Conservation (phyloP, 2,888 invertebrate genomes). For the Plagodis dolabraria region DNA sequence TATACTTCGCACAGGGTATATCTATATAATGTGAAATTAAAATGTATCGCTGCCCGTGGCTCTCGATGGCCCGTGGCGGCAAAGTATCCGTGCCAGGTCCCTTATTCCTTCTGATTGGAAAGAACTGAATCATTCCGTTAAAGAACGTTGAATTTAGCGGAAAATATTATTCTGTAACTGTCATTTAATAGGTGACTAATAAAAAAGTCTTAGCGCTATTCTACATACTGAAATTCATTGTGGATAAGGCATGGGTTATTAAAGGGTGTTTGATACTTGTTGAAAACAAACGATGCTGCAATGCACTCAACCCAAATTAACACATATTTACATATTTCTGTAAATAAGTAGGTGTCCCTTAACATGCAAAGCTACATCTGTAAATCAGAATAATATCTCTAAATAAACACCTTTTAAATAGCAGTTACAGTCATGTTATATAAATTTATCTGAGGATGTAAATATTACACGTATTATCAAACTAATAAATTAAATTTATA, state of each 20-base stretch:
- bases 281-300: no score
- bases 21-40: slow-evolving; percentile 65
- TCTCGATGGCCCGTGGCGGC: slow-evolving; percentile 47
- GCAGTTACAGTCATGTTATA: slow-evolving; percentile 68
- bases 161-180: slow-evolving; percentile 66
- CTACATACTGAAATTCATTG: no score
- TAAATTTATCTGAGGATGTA: slow-evolving; percentile 71
- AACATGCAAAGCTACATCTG: no score
- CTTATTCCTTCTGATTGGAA: slow-evolving; percentile 75
- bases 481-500: slow-evolving; percentile 79
- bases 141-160: slow-evolving; percentile 67
- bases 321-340: no score
- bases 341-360: no score
- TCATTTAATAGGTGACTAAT: slow-evolving; percentile 59
- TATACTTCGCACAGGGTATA: slow-evolving; percentile 79
- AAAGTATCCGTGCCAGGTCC: slow-evolving; percentile 73
- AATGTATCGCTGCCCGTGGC: slow-evolving; percentile 59
- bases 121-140: slow-evolving; percentile 77
- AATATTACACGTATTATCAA: slow-evolving; percentile 74
- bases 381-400: no score
- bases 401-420: slow-evolving; percentile 55
- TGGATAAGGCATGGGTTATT: no score
- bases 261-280: no score
- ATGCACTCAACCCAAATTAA: no score
- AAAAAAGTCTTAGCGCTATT: slow-evolving; percentile 5